Conservation (phyloP, 2,797 vertebrate species). For the Enteromius mattozi region DNA sequence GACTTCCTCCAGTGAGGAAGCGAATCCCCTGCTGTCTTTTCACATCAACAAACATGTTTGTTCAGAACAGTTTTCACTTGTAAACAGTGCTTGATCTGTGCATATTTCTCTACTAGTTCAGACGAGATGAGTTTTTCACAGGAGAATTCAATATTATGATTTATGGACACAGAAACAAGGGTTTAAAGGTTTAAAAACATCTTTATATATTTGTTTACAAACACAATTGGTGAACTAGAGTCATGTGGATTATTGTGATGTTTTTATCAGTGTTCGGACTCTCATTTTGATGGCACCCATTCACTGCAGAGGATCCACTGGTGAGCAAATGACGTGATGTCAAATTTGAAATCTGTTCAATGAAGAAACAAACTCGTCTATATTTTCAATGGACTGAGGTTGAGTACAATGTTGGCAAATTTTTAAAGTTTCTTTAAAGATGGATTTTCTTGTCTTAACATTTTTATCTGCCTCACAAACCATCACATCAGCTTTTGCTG, state of each 20-base stretch:
- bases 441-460: neutral
- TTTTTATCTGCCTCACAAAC: slow-evolving; percentile 6
- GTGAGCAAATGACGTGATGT: neutral
- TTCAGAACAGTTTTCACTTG: neutral
- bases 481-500: neutral
- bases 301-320: neutral
- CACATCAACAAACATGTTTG: neutral
- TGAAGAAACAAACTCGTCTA: neutral
- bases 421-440: neutral
- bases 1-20: neutral
- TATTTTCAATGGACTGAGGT: neutral
- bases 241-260: neutral
- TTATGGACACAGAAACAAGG: neutral
- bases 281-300: neutral
- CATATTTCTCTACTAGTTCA: neutral
- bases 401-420: neutral
- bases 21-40: neutral
- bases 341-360: neutral
- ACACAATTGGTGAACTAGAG: neutral
- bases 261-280: neutral
- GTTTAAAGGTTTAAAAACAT: neutral
- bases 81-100: neutral
- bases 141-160: neutral
- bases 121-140: neutral
- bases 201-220: neutral